A percentile compares a stretch with the other conserved stretches of the same genome.
Evolutionary conservation across 2,113 vertebrate genomes (phyloP).

Genomic region (Lutjanus erythropterus): DNA sequence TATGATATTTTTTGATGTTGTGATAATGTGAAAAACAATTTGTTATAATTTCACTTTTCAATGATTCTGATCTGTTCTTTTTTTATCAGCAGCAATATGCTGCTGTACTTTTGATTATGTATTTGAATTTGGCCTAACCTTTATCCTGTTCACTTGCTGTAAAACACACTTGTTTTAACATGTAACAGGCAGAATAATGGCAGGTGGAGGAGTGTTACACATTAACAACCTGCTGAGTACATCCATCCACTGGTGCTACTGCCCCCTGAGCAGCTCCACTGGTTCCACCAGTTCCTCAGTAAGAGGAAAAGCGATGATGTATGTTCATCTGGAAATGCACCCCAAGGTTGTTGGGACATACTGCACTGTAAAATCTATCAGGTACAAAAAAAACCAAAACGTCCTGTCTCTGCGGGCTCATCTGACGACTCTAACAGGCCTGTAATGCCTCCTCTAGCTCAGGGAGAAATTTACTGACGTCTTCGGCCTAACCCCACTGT

Average conservation of each 20-base stretch:
- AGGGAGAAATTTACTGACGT: slow-evolving; percentile 30
- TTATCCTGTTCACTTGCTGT: neutral
- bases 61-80: no score
- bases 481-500: slow-evolving; percentile 27
- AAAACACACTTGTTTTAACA: neutral
- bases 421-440: slow-evolving; percentile 64
- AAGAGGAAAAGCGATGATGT: slow-evolving; percentile 19
- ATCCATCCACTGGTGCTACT: slow-evolving; percentile 25
- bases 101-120: neutral
- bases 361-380: slow-evolving; percentile 63
- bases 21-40: no score
- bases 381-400: neutral
- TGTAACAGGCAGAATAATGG: neutral
- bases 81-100: no score
- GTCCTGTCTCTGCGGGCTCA: slow-evolving; percentile 14
- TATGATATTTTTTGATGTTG: no score
- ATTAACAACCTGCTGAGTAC: slow-evolving; percentile 15
- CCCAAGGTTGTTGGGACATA: slow-evolving; percentile 25
- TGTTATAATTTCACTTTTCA: no score
- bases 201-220: slow-evolving; percentile 7
- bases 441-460: slow-evolving; percentile 11
- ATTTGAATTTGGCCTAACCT: slow-evolving; percentile 1
- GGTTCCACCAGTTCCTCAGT: slow-evolving; percentile 24
- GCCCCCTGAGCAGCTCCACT: slow-evolving; percentile 13
- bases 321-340: slow-evolving; percentile 45